Base-by-base conservation (phyloP, 2,888 invertebrate genomes). In the Caradrina kadenii region DNA sequence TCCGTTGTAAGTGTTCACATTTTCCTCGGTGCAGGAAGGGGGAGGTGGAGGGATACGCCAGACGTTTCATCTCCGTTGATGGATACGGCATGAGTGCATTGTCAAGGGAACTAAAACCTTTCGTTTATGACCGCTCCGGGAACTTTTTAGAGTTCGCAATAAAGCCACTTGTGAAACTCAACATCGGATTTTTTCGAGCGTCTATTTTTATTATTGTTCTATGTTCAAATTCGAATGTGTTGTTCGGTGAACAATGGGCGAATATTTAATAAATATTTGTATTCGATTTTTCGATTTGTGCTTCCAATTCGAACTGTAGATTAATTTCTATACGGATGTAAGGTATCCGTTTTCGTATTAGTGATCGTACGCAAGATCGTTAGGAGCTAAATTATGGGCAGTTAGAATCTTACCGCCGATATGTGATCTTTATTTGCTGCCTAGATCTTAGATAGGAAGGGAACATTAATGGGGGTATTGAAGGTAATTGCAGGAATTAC, bases 1-100 rank as follows among this genome's bases (percentile, higher is more conserved):
- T 69, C 80, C 80, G 64, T 54, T 87, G 85, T 86, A 87, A 83
- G 82, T 88, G 87, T 89, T 86, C 86, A 83, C 80, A 79, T 86
- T 87, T 82, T 79, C 81, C 65, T 67, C 58, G 35, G 56, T 17
- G 35, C 39, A 17, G 56, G 50, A 8, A 63, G 63, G 35, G 63
- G 2, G 45, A 13, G 61, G 60, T 31, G 60, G 26, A 1, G 61
- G 26, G 26, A 48, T 49, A 22, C 67, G 79, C 71, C 83, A 87
- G 88, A 87, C 90, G 81, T 88, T 90, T 88, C 88, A 90, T 90
- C 86, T 87, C 85, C 69, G 81, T 87, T 90, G 92, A 92, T 90
- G 89, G 90, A 90, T 90, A 82, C 79, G 82, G 71, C 82, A 81
- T 71, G 83, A 88, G 86, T 86, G 88, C 88, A 90, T 90, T 91